Evolutionary conservation across 1,140 invertebrate species (phyloP).

Genomic region (Drosophila athabasca): DNA sequence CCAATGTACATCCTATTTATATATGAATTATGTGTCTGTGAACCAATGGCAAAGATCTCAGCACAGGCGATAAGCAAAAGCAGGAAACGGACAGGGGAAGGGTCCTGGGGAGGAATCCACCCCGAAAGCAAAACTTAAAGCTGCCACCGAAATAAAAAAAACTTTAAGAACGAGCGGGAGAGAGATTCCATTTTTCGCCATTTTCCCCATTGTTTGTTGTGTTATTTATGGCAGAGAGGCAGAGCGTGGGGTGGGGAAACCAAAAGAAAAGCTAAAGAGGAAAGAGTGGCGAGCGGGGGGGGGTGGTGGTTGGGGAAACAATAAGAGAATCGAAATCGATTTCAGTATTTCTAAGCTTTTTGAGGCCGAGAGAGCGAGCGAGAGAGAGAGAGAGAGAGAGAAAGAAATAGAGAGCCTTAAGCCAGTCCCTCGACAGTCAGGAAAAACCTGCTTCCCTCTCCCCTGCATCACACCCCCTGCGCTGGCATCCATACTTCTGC

Average conservation of each 20-base stretch:
- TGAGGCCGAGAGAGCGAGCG: neutral
- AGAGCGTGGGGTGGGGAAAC: neutral
- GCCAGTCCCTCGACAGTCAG: conserved; percentile 19
- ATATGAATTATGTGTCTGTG: conserved; percentile 48
- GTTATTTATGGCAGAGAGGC: neutral
- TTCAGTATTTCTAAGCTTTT: conserved; percentile 48
- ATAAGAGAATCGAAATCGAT: conserved; percentile 45
- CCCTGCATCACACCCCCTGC: neutral
- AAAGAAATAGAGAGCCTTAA: conserved; percentile 11
- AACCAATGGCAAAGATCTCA: conserved; percentile 54
- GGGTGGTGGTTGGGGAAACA: conserved; percentile 2
- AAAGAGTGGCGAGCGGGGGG: neutral
- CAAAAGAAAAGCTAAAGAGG: neutral
- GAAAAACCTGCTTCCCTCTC: neutral
- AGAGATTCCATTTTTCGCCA: conserved; percentile 3
- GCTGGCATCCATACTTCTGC: conserved; percentile 11
- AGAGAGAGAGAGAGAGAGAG: too few relatives aligned
- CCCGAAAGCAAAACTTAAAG: too few relatives aligned
- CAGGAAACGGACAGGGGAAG: neutral
- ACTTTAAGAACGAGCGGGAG: conserved; percentile 23
- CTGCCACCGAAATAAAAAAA: neutral
- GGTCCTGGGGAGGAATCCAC: too few relatives aligned
- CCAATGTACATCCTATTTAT: conserved; percentile 12
- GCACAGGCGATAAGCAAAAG: conserved; percentile 37
- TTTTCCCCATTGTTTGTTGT: conserved; percentile 20